These are phyloP conservation scores for Tribolium madens DNA, from an alignment of 1,140 invertebrate genomes.

Conservation along the genomic window DNA sequence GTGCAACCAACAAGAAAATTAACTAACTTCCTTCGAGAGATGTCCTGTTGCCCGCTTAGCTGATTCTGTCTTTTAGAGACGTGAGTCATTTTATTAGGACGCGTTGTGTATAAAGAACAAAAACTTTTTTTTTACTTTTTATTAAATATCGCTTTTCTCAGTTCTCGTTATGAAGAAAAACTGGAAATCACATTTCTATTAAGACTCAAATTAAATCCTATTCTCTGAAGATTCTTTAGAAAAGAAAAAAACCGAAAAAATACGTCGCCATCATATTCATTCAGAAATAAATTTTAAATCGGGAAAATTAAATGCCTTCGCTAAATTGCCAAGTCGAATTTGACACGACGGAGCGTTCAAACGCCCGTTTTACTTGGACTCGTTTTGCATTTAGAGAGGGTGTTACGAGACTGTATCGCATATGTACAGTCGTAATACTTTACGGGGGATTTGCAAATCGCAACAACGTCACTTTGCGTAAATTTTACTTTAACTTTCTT, in stretches of 20 bases:
- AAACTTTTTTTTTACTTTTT: not conserved
- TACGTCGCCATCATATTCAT: not conserved
- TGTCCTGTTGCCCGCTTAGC: conserved; percentile 21
- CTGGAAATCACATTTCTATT: conserved; percentile 24
- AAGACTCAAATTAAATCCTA: conserved; percentile 18
- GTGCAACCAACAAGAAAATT: conserved; percentile 56
- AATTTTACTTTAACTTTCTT: conserved; percentile 30
- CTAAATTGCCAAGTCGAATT: conserved; percentile 35
- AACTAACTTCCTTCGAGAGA: conserved; percentile 50
- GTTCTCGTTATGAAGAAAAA: too few relatives aligned
- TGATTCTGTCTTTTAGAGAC: conserved; percentile 37
- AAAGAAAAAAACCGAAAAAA: not conserved
- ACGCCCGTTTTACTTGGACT: conserved; percentile 13
- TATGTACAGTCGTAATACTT: conserved; percentile 39
- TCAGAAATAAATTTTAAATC: conserved; percentile 33
- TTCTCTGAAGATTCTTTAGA: not conserved
- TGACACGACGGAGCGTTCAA: conserved; percentile 19
- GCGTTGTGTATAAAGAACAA: conserved; percentile 19
- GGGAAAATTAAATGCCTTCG: conserved; percentile 28
- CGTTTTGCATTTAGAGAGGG: conserved; percentile 35
- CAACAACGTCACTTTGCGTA: conserved; percentile 25
- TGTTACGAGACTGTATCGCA: conserved; percentile 30
- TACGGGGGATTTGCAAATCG: conserved; percentile 25
- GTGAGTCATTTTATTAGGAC: conserved; percentile 32
- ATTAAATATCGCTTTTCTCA: conserved; percentile 1